Conservation (phyloP, 2,797 vertebrate species). For the Lagothrix lagotricha region DNA sequence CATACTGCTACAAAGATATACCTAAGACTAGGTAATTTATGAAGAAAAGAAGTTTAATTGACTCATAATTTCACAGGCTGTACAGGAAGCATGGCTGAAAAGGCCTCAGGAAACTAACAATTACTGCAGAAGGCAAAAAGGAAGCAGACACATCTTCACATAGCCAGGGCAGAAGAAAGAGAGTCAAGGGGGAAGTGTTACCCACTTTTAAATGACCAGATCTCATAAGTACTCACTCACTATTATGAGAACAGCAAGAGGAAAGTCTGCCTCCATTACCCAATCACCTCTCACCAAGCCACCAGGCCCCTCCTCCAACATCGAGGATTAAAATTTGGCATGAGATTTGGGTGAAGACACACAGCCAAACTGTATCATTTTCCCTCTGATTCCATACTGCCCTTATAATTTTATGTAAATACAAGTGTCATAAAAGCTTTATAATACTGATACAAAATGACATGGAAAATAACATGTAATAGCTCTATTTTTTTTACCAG, state of each 20-base stretch:
- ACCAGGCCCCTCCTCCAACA: neutral
- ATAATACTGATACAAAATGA: neutral
- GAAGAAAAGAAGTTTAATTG: neutral
- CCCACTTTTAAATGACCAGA: neutral
- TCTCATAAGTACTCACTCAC: neutral
- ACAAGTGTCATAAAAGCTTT: neutral
- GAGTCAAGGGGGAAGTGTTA: neutral
- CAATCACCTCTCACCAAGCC: neutral
- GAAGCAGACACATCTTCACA: neutral
- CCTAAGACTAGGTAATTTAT: neutral
- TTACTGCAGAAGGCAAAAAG: neutral
- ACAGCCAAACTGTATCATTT: neutral
- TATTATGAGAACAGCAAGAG: neutral
- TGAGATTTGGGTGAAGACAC: neutral
- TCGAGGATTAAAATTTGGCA: neutral
- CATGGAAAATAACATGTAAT: neutral
- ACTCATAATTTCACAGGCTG: neutral
- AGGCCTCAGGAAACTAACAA: neutral
- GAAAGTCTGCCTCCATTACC: neutral
- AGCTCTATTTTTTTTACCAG: neutral
- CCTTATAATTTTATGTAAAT: neutral
- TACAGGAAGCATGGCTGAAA: neutral
- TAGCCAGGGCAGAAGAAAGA: neutral
- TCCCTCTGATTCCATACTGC: neutral
- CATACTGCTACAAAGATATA: neutral